Percentiles rank a stretch among this genome's conserved stretches.
These are phyloP conservation scores for Lochmaea crataegi DNA, from an alignment of 2,888 invertebrate genomes.

Conservation along the genomic window DNA sequence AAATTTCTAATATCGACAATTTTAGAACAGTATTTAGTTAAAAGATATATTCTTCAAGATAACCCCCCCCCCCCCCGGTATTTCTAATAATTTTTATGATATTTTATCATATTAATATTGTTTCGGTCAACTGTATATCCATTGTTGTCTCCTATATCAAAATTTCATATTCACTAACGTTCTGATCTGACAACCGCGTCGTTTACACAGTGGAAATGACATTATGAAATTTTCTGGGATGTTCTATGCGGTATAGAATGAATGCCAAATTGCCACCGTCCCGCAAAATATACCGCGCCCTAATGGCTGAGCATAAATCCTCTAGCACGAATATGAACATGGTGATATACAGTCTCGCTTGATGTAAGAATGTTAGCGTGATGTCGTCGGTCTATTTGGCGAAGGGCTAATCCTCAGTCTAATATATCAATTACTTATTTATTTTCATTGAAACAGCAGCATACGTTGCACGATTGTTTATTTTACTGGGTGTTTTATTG, in stretches of 20 bases:
- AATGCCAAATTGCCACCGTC: slow-evolving; percentile 57
- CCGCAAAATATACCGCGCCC: slow-evolving; percentile 55
- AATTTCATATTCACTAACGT: not conserved
- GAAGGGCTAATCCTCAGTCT: not conserved
- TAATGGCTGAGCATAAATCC: slow-evolving; percentile 58
- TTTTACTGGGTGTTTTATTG: not conserved
- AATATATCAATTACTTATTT: not conserved
- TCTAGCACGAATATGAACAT: slow-evolving; percentile 56
- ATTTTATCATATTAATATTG: not conserved
- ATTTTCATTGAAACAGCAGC: not conserved
- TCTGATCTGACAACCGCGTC: not conserved
- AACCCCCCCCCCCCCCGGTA: too few species aligned
- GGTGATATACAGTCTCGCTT: slow-evolving; percentile 54
- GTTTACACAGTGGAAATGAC: slow-evolving; percentile 24
- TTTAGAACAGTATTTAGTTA: too few species aligned
- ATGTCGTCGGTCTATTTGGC: slow-evolving; percentile 12
- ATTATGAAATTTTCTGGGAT: slow-evolving; percentile 52
- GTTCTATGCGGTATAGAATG: slow-evolving; percentile 53
- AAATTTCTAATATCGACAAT: too few species aligned
- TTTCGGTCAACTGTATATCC: not conserved
- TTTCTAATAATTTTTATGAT: too few species aligned
- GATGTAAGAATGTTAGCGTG: slow-evolving; percentile 32
- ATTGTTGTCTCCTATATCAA: not conserved
- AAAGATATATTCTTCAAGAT: too few species aligned
- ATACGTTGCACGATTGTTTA: not conserved